These are phyloP conservation scores for Chlamydotis undulata DNA, from an alignment of 2,113 vertebrate species.

Conservation along the genomic window DNA sequence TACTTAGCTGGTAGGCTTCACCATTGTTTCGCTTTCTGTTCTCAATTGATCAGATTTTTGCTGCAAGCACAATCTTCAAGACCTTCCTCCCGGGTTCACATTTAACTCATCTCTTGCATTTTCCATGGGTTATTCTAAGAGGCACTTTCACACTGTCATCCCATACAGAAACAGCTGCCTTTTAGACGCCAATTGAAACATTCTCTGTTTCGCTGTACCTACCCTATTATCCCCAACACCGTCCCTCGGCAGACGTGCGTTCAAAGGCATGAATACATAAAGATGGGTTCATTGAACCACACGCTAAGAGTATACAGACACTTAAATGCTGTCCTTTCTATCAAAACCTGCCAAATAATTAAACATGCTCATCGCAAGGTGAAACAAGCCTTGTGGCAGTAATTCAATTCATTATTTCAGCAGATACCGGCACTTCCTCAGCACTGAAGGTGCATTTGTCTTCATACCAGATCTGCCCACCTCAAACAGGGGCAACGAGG, in stretches of 20 bases:
- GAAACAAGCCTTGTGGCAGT: not conserved
- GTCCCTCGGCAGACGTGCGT: constrained; percentile 41
- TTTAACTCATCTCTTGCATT: constrained; percentile 55
- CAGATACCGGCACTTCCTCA: not conserved
- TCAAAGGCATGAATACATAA: constrained; percentile 65
- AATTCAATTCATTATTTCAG: not conserved
- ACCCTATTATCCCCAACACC: constrained; percentile 12
- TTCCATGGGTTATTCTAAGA: constrained; percentile 51
- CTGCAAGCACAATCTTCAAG: constrained; percentile 55
- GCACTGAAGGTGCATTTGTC: not conserved
- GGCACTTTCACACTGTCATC: constrained; percentile 29
- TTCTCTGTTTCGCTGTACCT: not conserved
- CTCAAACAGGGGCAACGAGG: not conserved
- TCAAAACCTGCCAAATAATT: constrained; percentile 31
- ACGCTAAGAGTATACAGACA: constrained; percentile 15
- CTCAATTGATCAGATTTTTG: constrained; percentile 68
- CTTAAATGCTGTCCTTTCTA: not conserved
- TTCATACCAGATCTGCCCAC: not conserved
- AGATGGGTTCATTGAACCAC: constrained; percentile 57
- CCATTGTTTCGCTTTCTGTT: constrained; percentile 40
- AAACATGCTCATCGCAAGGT: not conserved
- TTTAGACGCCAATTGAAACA: constrained; percentile 53
- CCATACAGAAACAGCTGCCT: constrained; percentile 30
- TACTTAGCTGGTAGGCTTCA: constrained; percentile 52
- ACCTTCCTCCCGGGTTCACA: constrained; percentile 59